Evolutionary conservation across 2,888 invertebrate genomes (phyloP), one percentile per base, ranked within the genome.

Genomic region (Alloplasta piceator): DNA sequence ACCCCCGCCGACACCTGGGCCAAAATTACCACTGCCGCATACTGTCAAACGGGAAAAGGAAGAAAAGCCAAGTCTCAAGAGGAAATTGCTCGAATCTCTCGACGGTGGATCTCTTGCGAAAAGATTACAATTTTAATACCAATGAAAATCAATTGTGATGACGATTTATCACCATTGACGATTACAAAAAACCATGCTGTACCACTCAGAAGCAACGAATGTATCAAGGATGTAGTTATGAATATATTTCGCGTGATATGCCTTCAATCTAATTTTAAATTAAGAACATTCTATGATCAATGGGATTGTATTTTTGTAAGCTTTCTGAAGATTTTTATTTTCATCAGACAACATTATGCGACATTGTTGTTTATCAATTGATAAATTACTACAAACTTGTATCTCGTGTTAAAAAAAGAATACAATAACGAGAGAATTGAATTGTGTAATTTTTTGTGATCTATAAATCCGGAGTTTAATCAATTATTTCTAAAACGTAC

Each of bases 1-100:
- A 91, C 99, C 98, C 4, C 95, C 96, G 5, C 98, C 98, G 0
- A 96, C 98, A 0, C 93, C 96, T 6, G 97, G 97, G 1, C 92
- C 94, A n/a, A 96, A 96, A 90, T 92, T 98, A 71, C 98, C 98
- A 0, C 93, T 96, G 89, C 97, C 97, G 1, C 72, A 68, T 48
- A 94, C 95, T 14, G 94, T 96, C 72, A 93, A 93, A 83, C 94
- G 94, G 90, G 89, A 90, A 71, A 92, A 94, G 64, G 95, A 96
- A 84, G 95, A 95, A 82, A 95, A 94, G 86, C 95, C 95, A 7
- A 95, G 95, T 63, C 93, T 96, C 52, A 97, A 97, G 91, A 94
- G 97, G 84, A 97, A 97, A 92, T 93, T 96, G 43, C 89, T 96
- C 56, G 96, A 96, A 86, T 94, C 94, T 61, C 94, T 94, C 66